Conservation (phyloP, 2,113 vertebrate genomes). For the Dasyurus viverrinus region DNA sequence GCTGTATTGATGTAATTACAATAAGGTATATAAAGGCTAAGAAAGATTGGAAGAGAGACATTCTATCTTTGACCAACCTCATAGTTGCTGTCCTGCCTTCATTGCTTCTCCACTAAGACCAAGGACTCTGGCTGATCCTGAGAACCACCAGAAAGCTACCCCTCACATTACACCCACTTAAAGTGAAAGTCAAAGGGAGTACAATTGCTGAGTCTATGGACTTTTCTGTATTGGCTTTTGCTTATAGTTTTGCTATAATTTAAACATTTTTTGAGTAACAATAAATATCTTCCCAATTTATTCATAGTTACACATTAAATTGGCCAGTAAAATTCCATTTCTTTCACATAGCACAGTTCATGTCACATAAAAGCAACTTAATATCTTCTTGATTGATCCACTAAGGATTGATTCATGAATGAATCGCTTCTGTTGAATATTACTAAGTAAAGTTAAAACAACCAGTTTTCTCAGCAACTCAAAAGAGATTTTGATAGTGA, state of each 20-base stretch:
- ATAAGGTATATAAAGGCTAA: too few species aligned
- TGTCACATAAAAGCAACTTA: neutral
- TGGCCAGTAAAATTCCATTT: conserved; percentile 30
- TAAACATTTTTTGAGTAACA: neutral
- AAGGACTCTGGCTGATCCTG: too few species aligned
- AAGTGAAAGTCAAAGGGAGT: neutral
- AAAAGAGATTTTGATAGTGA: conserved; percentile 63
- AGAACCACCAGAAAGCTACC: too few species aligned
- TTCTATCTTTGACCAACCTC: too few species aligned
- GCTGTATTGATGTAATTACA: too few species aligned
- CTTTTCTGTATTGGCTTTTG: neutral
- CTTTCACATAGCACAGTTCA: neutral
- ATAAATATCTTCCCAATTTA: neutral
- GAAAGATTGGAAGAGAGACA: too few species aligned
- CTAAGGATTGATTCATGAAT: conserved; percentile 24
- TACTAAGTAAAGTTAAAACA: neutral
- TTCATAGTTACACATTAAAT: conserved; percentile 51
- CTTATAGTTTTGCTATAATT: conserved; percentile 7
- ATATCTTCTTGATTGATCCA: neutral
- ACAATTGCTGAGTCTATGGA: neutral
- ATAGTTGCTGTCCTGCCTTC: too few species aligned
- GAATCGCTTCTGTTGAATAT: conserved; percentile 56
- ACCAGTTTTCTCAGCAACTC: conserved; percentile 35
- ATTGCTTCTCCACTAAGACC: too few species aligned
- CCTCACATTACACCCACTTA: neutral